Conservation (phyloP, 2,797 vertebrate genomes). For the Leptoclinus maculatus region DNA sequence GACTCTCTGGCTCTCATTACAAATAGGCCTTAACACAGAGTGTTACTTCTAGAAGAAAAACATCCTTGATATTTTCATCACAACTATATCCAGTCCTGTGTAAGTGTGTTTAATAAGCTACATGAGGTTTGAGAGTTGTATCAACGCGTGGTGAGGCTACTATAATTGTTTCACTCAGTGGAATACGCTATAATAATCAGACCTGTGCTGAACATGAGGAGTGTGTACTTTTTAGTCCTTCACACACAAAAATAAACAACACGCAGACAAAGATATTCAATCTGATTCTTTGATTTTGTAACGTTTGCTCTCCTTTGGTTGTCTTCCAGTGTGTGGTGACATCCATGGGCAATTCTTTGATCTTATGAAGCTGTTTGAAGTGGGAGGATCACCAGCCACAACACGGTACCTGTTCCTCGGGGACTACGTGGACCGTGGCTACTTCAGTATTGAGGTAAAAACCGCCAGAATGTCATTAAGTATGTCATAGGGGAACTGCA, state of each 20-base stretch:
- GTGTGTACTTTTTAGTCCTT: background rate
- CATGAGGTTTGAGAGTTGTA: background rate
- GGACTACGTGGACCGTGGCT: conserved; percentile 89
- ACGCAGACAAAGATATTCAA: conserved; percentile 13
- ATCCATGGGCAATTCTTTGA: conserved; percentile 91
- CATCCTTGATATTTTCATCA: conserved; percentile 1
- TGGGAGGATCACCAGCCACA: conserved; percentile 88
- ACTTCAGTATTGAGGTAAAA: conserved; percentile 90
- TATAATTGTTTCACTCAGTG: background rate
- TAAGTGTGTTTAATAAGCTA: background rate
- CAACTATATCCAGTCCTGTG: background rate
- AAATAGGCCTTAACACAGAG: background rate
- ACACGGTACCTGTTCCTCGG: conserved; percentile 89
- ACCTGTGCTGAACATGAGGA: background rate
- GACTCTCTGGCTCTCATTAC: background rate
- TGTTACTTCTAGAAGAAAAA: background rate
- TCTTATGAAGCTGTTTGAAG: conserved; percentile 90
- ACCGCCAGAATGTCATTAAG: background rate
- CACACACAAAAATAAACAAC: background rate
- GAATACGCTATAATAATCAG: background rate
- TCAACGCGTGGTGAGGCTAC: background rate
- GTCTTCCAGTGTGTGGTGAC: conserved; percentile 86
- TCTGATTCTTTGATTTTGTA: background rate
- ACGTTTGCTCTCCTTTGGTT: conserved; percentile 24
- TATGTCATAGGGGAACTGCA: background rate